Percentiles rank a stretch among this genome's conserved stretches.
phyloP scores from a whole-genome alignment of 2,113 vertebrate genomes.

The Neopipo cinnamomea region DNA sequence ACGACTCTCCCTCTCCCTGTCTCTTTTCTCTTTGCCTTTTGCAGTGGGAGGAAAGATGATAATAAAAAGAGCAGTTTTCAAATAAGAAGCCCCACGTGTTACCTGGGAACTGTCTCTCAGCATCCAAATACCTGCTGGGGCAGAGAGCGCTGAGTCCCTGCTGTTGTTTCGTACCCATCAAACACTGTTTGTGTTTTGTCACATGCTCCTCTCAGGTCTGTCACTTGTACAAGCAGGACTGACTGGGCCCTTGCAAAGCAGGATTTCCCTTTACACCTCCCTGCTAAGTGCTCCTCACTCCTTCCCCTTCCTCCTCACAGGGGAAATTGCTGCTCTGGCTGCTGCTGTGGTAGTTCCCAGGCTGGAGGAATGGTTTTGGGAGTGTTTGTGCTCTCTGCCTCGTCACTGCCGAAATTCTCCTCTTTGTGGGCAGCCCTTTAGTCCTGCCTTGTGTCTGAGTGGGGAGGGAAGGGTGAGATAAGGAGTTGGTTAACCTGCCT shows the following conservation, averaged over 20 bases:
- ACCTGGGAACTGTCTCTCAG: conserved; percentile 41
- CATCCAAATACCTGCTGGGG: conserved; percentile 24
- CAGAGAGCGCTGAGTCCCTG: neutral
- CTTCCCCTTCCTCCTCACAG: neutral
- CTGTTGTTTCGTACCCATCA: neutral
- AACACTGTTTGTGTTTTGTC: conserved; percentile 4
- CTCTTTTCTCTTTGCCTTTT: conserved; percentile 31
- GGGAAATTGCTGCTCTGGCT: neutral
- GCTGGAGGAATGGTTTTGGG: neutral
- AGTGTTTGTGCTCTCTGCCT: neutral
- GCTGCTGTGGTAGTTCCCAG: neutral
- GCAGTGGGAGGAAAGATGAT: conserved; percentile 46
- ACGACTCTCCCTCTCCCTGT: neutral
- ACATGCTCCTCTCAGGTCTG: neutral
- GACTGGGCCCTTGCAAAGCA: neutral
- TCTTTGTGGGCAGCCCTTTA: neutral
- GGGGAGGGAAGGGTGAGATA: neutral
- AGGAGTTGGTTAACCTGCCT: rapidly evolving
- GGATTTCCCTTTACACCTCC: conserved; percentile 18
- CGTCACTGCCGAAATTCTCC: rapidly evolving
- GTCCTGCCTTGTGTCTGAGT: neutral
- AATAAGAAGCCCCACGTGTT: conserved; percentile 49
- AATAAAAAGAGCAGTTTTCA: conserved; percentile 35
- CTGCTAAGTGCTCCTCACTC: neutral
- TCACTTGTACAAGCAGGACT: neutral